A percentile compares a stretch with the other conserved stretches of the same genome.
phyloP scores from a whole-genome alignment of 2,888 invertebrate species.

The Drosophila nigritarsus region DNA sequence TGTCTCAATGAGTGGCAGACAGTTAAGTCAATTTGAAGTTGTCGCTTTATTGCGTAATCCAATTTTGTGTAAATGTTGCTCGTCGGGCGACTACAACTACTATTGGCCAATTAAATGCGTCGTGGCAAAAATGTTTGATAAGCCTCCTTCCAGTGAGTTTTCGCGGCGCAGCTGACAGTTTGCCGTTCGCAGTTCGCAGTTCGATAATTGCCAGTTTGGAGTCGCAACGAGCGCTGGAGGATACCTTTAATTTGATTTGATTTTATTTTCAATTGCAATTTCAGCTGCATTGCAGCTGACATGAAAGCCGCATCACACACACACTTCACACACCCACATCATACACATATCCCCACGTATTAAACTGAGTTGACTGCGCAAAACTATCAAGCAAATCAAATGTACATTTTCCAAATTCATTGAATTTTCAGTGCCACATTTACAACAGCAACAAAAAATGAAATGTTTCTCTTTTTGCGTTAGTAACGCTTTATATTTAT shows the following conservation, averaged over 20 bases:
- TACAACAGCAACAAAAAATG: slow-evolving; percentile 20
- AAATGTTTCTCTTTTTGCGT: slow-evolving; percentile 33
- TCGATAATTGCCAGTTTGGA: slow-evolving; percentile 63
- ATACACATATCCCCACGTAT: slow-evolving; percentile 11
- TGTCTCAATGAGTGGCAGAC: slow-evolving; percentile 29
- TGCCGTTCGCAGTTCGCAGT: slow-evolving; percentile 8
- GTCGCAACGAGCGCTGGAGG: slow-evolving; percentile 37
- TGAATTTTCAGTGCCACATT: slow-evolving; percentile 68
- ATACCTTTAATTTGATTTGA: slow-evolving; percentile 76
- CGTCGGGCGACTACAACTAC: slow-evolving; percentile 4
- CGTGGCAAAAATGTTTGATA: slow-evolving; percentile 53
- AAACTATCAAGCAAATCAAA: slow-evolving; percentile 78
- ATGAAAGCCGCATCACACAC: slow-evolving; percentile 46
- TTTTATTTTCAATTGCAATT: slow-evolving; percentile 73
- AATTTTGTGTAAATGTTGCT: slow-evolving; percentile 39
- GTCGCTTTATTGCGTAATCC: slow-evolving; percentile 48
- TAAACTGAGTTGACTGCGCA: slow-evolving; percentile 37
- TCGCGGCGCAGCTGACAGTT: neutral
- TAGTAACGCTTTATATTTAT: slow-evolving; percentile 49
- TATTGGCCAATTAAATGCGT: slow-evolving; percentile 56
- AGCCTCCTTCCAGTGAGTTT: slow-evolving; percentile 15
- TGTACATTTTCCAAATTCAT: slow-evolving; percentile 78
- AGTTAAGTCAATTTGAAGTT: slow-evolving; percentile 57
- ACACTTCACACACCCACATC: slow-evolving; percentile 20
- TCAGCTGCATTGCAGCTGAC: slow-evolving; percentile 76